Percentiles rank a stretch among this genome's conserved stretches.
phyloP scores from a whole-genome alignment of 2,113 vertebrate species.

The Hippocampus barbouri region DNA sequence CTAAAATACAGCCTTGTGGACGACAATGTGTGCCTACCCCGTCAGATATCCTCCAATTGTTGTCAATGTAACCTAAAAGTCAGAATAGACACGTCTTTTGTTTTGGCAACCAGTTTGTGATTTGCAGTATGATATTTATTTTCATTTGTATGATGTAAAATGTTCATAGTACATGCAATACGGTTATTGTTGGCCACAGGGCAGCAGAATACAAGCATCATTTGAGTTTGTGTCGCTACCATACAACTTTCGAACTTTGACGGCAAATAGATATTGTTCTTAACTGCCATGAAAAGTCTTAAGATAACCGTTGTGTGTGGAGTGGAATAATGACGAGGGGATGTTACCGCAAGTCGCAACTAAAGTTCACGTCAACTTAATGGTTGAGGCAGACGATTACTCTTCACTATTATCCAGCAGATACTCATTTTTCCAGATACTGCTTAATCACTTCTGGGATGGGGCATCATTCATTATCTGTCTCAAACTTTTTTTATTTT shows the following conservation, averaged over 20 bases:
- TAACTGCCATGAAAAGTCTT: background rate
- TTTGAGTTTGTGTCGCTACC: too few species aligned
- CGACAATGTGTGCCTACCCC: background rate
- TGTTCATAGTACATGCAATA: background rate
- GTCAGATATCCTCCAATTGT: background rate
- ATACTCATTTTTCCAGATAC: too few species aligned
- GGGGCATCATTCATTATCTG: too few species aligned
- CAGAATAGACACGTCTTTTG: background rate
- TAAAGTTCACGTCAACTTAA: background rate
- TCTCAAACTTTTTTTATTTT: too few species aligned
- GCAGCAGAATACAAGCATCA: background rate
- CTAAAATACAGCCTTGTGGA: background rate
- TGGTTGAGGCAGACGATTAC: too few species aligned
- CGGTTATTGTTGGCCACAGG: background rate
- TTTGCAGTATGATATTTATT: background rate
- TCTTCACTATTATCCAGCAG: too few species aligned
- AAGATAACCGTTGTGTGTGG: background rate
- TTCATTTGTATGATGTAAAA: background rate
- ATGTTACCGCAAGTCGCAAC: background rate
- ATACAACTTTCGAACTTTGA: too few species aligned
- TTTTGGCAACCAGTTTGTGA: background rate
- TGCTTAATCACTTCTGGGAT: too few species aligned
- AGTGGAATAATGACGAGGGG: background rate
- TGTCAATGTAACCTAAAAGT: too few species aligned
- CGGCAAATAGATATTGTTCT: too few species aligned